These are phyloP conservation scores for Hemistola chrysoprasaria DNA, from an alignment of 2,888 invertebrate genomes.

Conservation along the genomic window DNA sequence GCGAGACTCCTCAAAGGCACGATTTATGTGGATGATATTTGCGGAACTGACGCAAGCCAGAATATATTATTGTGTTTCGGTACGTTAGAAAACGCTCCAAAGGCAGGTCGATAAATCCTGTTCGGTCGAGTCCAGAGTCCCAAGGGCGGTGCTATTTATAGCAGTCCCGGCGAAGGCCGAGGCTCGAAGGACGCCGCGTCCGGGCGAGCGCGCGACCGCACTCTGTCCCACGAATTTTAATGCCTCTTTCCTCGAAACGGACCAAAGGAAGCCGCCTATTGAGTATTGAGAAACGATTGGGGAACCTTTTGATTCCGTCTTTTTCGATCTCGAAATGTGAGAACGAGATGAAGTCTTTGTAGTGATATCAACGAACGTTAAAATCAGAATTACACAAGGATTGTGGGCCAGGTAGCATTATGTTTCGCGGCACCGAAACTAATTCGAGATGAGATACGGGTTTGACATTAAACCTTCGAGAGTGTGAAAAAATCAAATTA, in stretches of 20 bases:
- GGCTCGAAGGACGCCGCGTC: constrained; percentile 37
- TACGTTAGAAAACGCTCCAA: constrained; percentile 32
- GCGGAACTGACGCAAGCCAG: constrained; percentile 7
- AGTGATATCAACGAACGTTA: too few relatives aligned
- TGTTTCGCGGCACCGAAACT: constrained; percentile 15
- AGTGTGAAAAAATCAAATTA: constrained; percentile 1
- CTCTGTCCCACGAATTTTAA: constrained; percentile 50
- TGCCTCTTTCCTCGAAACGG: constrained; percentile 54
- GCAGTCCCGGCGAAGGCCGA: constrained; percentile 54
- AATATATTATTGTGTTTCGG: constrained; percentile 24
- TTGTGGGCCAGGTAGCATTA: constrained; percentile 18
- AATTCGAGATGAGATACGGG: constrained; percentile 12
- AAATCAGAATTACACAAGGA: neutral
- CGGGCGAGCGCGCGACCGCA: constrained; percentile 35
- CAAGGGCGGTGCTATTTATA: constrained; percentile 77
- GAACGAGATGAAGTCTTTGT: too few relatives aligned
- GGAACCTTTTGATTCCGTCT: neutral
- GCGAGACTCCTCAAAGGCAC: too few relatives aligned
- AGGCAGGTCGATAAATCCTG: constrained; percentile 65
- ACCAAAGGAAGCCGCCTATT: constrained; percentile 46
- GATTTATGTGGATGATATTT: neutral
- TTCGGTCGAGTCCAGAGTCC: constrained; percentile 56
- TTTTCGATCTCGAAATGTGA: too few relatives aligned
- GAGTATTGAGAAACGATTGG: constrained; percentile 33
- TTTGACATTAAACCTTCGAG: constrained; percentile 8